phyloP scores from a whole-genome alignment of 1,140 invertebrate species.

The Formica selysi region DNA sequence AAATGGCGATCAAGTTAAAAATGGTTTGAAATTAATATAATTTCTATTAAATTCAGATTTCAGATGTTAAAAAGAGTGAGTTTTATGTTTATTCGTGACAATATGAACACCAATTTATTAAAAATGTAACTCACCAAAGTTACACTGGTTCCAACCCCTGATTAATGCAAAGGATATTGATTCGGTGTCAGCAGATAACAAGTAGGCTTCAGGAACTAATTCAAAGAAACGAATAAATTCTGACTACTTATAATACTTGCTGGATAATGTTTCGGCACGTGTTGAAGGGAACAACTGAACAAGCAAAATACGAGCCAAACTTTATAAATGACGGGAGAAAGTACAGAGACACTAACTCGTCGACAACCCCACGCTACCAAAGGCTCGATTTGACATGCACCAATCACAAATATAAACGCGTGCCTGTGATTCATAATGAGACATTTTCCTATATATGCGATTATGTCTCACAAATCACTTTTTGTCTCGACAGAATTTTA shows the following conservation, averaged over 20 bases:
- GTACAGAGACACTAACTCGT: constrained; percentile 54
- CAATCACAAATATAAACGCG: not conserved
- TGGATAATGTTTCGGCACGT: constrained; percentile 55
- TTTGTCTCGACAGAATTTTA: too few relatives aligned
- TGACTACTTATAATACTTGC: not conserved
- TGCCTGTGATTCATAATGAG: not conserved
- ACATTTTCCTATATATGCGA: not conserved
- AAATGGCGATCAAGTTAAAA: not conserved
- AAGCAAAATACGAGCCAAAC: constrained; percentile 59
- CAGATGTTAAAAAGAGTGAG: not conserved
- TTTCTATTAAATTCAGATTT: not conserved
- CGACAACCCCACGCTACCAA: constrained; percentile 66
- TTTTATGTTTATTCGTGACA: not conserved
- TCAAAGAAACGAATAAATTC: not conserved
- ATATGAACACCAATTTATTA: not conserved
- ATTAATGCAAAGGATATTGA: not conserved
- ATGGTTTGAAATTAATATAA: not conserved
- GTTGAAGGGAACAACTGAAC: constrained; percentile 64
- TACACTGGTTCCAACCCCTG: not conserved
- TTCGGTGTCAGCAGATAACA: not conserved
- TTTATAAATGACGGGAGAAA: constrained; percentile 74
- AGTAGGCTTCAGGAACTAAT: not conserved
- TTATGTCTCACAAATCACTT: too few relatives aligned
- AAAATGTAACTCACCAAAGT: constrained; percentile 18
- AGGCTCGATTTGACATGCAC: constrained; percentile 33